A percentile compares a stretch with the other conserved stretches of the same genome.
phyloP scores from a whole-genome alignment of 2,888 invertebrate species.

The Nomada goodeniana region DNA sequence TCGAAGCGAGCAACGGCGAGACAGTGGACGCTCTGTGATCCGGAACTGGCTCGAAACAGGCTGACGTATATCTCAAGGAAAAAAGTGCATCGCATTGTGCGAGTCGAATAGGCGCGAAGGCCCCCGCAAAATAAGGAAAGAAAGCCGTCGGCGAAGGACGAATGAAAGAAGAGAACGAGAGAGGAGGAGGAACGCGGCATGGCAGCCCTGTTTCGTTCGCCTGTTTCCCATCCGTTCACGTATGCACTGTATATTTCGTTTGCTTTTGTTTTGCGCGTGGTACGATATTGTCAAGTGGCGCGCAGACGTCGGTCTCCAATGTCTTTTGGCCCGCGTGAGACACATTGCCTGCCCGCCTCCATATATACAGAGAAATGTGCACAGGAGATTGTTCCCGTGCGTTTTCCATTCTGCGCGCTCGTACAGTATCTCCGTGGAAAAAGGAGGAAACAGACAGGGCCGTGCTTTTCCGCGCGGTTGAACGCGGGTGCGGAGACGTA shows the following conservation, averaged over 20 bases:
- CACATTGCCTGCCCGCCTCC: constrained; percentile 15
- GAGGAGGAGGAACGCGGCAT: constrained; percentile 6
- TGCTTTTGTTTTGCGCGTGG: constrained; percentile 49
- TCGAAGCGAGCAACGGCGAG: constrained; percentile 37
- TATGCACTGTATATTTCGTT: constrained; percentile 34
- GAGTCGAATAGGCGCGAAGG: constrained; percentile 57
- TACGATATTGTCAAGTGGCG: constrained; percentile 67
- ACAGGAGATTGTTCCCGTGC: constrained; percentile 41
- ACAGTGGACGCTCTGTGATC: constrained; percentile 64
- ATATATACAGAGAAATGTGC: constrained; percentile 1
- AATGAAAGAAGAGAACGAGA: constrained; percentile 7
- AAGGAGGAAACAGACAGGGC: constrained; percentile 32
- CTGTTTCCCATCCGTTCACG: constrained; percentile 37
- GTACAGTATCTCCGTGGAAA: constrained; percentile 50
- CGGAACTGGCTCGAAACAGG: constrained; percentile 65
- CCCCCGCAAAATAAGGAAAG: constrained; percentile 59
- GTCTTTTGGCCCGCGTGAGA: constrained; percentile 52
- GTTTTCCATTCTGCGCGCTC: constrained; percentile 44
- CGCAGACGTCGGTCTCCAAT: constrained; percentile 59
- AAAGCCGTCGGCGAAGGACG: neutral
- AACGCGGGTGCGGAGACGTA: neutral
- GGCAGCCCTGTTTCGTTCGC: constrained; percentile 19
- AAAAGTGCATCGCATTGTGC: constrained; percentile 57
- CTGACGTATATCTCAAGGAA: constrained; percentile 54
- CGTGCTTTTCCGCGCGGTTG: constrained; percentile 38